Evolutionary conservation across 2,888 invertebrate species (phyloP).

Genomic region (Macrosiphum euphorbiae): DNA sequence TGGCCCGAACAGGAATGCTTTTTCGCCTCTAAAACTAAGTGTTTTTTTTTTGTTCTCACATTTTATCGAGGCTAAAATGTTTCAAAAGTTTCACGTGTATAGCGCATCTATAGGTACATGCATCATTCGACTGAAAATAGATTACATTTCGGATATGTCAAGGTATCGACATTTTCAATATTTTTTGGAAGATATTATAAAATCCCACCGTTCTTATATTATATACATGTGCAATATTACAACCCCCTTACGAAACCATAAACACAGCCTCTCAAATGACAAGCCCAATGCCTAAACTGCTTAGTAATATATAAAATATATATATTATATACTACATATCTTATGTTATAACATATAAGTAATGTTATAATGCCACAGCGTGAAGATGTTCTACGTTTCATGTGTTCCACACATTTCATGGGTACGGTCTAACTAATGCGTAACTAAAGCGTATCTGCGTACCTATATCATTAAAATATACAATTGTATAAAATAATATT

Average conservation of each 20-base stretch:
- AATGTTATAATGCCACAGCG: neutral
- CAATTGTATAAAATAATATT: neutral
- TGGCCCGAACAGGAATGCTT: neutral
- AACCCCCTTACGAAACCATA: neutral
- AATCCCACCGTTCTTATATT: neutral
- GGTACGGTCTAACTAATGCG: too few relatives aligned
- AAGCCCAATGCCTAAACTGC: neutral
- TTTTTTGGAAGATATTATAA: neutral
- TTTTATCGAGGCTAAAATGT: neutral
- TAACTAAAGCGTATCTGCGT: too few relatives aligned
- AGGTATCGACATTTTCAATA: neutral
- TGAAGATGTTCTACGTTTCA: neutral
- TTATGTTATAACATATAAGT: too few relatives aligned
- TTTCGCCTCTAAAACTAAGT: neutral
- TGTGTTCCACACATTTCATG: neutral
- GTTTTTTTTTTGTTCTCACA: neutral
- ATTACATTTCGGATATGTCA: neutral
- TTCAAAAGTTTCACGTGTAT: neutral
- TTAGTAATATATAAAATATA: neutral
- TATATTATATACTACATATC: neutral
- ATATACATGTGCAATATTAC: neutral
- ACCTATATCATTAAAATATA: neutral
- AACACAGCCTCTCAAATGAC: neutral
- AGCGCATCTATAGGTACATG: neutral
- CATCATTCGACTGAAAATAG: slow-evolving; percentile 5